phyloP scores from a whole-genome alignment of 2,113 vertebrate genomes.

The Calyptomena viridis region DNA sequence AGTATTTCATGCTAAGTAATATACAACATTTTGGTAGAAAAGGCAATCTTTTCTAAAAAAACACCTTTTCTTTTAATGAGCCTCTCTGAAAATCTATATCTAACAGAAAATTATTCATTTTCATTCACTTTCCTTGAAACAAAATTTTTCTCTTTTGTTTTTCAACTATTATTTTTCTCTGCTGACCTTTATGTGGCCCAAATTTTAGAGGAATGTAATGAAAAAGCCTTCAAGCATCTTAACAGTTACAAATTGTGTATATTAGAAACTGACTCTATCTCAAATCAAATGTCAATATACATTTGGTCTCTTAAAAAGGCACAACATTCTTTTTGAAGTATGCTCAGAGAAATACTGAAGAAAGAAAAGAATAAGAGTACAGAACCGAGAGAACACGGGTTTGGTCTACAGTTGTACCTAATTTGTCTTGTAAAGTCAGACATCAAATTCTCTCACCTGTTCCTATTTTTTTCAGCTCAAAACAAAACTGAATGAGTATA shows the following conservation, averaged over 20 bases:
- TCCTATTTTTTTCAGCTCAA: neutral
- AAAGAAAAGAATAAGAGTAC: neutral
- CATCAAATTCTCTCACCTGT: neutral
- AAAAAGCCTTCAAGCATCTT: slow-evolving; percentile 44
- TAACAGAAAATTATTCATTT: neutral
- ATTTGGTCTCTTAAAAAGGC: slow-evolving; percentile 24
- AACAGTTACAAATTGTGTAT: slow-evolving; percentile 36
- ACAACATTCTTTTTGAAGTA: neutral
- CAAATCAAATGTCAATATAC: slow-evolving; percentile 50
- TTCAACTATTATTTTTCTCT: neutral
- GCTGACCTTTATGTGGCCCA: slow-evolving; percentile 19
- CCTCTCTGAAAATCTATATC: neutral
- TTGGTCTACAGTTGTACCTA: neutral
- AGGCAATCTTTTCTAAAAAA: neutral
- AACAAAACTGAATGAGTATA: neutral
- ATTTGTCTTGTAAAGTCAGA: slow-evolving; percentile 6
- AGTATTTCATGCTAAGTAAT: neutral
- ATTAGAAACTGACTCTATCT: slow-evolving; percentile 19
- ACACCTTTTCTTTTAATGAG: neutral
- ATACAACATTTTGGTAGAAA: neutral
- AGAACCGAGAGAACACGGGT: neutral
- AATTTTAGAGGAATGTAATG: slow-evolving; percentile 17
- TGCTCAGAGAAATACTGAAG: neutral
- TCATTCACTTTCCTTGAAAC: neutral
- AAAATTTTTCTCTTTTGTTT: neutral